These are phyloP conservation scores for Benitochromis conjunctus DNA, from an alignment of 2,113 vertebrate species.

Conservation along the genomic window DNA sequence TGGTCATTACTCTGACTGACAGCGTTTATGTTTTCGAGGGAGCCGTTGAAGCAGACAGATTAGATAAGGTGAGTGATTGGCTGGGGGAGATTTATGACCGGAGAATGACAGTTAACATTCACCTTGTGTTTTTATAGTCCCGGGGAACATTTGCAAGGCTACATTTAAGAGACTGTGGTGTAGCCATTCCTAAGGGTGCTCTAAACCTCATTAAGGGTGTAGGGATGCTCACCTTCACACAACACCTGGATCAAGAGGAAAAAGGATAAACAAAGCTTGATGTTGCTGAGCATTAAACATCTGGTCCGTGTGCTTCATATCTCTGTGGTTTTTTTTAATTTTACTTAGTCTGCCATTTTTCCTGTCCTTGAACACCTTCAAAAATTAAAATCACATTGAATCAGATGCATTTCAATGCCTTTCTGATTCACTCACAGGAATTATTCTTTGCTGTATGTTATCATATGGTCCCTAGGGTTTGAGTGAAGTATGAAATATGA, in stretches of 20 bases:
- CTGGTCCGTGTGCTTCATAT: background rate
- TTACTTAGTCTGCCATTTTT: background rate
- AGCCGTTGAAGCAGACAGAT: conserved; percentile 68
- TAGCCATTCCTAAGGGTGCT: conserved; percentile 16
- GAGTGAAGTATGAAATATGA: background rate
- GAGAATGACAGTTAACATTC: conserved; percentile 66
- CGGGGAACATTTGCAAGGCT: conserved; percentile 20
- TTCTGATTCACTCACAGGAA: background rate
- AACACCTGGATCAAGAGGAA: conserved; percentile 7
- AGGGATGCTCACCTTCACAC: conserved; percentile 20
- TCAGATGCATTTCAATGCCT: background rate
- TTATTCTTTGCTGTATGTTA: background rate
- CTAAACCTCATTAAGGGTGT: conserved; percentile 14
- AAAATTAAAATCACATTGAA: background rate
- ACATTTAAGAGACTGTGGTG: background rate
- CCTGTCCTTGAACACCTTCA: background rate
- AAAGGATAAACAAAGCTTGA: background rate
- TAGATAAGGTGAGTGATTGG: conserved; percentile 71
- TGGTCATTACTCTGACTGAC: conserved; percentile 67
- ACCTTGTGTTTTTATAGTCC: conserved; percentile 64
- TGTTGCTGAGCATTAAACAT: conserved; percentile 1
- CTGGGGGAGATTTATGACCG: conserved; percentile 53
- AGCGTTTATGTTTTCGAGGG: conserved; percentile 71
- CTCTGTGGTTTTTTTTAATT: background rate
- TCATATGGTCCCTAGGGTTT: background rate